phyloP scores from a whole-genome alignment of 2,797 vertebrate species.

The Myotis myotis region DNA sequence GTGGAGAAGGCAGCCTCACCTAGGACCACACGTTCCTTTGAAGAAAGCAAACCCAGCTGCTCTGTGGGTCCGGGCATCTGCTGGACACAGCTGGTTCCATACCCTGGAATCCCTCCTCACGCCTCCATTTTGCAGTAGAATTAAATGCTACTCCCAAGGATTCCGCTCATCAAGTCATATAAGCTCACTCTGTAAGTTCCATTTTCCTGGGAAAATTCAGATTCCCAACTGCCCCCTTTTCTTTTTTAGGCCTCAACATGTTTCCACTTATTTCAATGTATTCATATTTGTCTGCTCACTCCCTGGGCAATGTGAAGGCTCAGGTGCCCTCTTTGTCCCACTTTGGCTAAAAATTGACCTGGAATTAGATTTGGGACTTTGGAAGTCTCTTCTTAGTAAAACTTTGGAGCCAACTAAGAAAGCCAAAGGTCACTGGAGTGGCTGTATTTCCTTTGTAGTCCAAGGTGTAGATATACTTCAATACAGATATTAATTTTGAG shows the following conservation, averaged over 20 bases:
- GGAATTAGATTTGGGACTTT: not conserved
- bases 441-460: not conserved
- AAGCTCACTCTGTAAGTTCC: not conserved
- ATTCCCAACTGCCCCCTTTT: not conserved
- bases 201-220: not conserved
- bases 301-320: not conserved
- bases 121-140: not conserved
- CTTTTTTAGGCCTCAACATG: not conserved
- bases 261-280: not conserved
- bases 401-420: not conserved
- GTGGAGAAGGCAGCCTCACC: not conserved
- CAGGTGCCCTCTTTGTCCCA: not conserved
- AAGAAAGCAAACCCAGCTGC: not conserved
- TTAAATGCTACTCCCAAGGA: not conserved
- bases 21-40: rapidly evolving
- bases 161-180: not conserved
- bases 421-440: not conserved
- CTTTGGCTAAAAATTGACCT: not conserved
- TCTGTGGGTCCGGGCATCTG: rapidly evolving
- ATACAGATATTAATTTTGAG: not conserved
- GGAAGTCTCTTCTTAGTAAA: not conserved
- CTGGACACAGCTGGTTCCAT: not conserved
- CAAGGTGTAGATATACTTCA: not conserved
- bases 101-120: not conserved
- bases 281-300: not conserved